These are phyloP conservation scores for Nothocercus julius DNA, from an alignment of 2,113 vertebrate species.

Conservation along the genomic window DNA sequence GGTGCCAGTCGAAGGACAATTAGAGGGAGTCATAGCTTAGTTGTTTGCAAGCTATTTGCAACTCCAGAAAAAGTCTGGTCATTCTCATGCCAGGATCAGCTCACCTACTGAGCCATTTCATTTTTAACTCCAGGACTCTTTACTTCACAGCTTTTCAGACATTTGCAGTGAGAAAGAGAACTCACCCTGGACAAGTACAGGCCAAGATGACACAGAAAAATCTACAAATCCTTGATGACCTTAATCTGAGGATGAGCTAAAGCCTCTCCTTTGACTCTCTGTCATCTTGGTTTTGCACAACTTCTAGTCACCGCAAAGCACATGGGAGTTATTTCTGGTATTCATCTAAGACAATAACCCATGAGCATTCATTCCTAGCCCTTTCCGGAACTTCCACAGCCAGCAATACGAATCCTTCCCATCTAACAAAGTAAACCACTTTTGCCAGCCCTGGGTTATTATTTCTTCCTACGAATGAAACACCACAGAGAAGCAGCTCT, in stretches of 20 bases:
- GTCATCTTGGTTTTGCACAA: background rate
- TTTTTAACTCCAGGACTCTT: background rate
- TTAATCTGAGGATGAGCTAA: background rate
- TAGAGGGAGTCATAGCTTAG: background rate
- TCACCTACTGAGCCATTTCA: background rate
- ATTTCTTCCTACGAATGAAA: background rate
- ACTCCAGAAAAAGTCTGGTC: background rate
- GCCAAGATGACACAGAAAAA: background rate
- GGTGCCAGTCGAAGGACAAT: background rate
- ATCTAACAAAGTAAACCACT: rapidly evolving
- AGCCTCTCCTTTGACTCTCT: background rate
- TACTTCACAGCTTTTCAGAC: background rate
- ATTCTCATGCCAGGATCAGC: background rate
- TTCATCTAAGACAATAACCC: background rate
- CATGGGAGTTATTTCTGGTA: background rate
- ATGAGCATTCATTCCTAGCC: background rate
- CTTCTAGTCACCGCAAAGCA: background rate
- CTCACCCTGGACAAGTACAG: background rate
- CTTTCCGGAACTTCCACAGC: background rate
- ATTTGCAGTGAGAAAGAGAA: background rate
- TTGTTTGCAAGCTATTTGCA: background rate
- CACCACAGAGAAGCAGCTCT: background rate
- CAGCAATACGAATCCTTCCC: background rate
- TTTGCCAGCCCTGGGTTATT: background rate
- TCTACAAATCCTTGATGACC: background rate